Base-by-base conservation (phyloP, 1,140 invertebrate species). In the Anthonomus grandis region DNA sequence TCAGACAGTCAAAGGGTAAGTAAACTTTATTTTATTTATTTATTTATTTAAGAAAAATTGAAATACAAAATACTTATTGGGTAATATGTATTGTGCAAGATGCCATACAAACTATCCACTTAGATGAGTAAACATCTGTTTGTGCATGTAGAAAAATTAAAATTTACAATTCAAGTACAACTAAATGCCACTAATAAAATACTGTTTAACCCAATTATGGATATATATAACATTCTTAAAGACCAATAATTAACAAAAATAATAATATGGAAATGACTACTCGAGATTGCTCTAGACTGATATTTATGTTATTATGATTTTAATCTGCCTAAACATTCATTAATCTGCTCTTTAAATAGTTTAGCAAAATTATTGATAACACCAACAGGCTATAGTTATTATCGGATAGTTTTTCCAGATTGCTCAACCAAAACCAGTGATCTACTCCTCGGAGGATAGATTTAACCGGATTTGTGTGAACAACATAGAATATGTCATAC, bases 391-490 rank as follows among this genome's bases (percentile, higher is more conserved):
- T 9, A 31, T n/a, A n/a, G n/a, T n/a, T n/a, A n/a, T n/a, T n/a
- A n/a, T n/a, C n/a, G n/a, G n/a, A n/a, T n/a, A n/a, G n/a, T n/a
- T n/a, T n/a, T n/a, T n/a, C n/a, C n/a, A n/a, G n/a, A n/a, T n/a
- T n/a, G 6, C 27, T n/a, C 27, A 31, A 31, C 5, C 10, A 38
- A 36, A 23, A 18, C 54, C 53, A 24, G 45, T 27, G 12, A 39
- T 27, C 4, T 31, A 21, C 21, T 15, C 17, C 13, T 31, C 36
- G 10, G 51, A 54, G 13, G 39, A 63, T 37, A 45, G 39, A 4
- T 56, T 36, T 36, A 37, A 63, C 39, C 57, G 39, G 53, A 58
- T 73, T 18, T 27, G 8, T 37, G 65, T 73, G 10, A 70, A 70
- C 37, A 36, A 63, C 36, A 51, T 49, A 17, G 58, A 58, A 36